These are phyloP conservation scores for Magallana nippona DNA, from an alignment of 2,888 invertebrate species.

Conservation along the genomic window DNA sequence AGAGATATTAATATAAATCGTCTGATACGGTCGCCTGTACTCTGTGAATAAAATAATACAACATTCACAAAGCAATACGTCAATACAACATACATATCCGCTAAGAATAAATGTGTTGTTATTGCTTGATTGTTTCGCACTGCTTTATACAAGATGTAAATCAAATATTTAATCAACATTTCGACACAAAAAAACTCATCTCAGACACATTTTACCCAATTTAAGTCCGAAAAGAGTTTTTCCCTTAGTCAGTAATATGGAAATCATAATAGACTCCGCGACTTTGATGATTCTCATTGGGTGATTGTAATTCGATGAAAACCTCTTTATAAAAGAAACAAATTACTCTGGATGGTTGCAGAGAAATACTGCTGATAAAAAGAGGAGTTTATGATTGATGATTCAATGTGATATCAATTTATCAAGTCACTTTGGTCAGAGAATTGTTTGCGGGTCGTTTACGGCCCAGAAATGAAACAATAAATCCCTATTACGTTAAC, in stretches of 20 bases:
- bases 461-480: slow-evolving; percentile 12
- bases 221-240: slow-evolving; percentile 1
- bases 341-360: neutral
- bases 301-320: slow-evolving; percentile 8
- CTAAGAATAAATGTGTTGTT: neutral
- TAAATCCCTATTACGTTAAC: neutral
- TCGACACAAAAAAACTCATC: slow-evolving; percentile 20
- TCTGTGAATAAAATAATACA: too few species aligned
- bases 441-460: neutral
- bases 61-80: neutral
- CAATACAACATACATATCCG: neutral
- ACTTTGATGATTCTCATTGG: neutral
- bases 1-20: too few species aligned
- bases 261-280: neutral
- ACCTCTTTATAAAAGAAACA: neutral
- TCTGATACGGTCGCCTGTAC: too few species aligned
- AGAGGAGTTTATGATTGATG: slow-evolving; percentile 16
- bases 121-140: neutral
- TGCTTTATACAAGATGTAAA: neutral
- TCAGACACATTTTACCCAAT: neutral
- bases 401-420: slow-evolving; percentile 7
- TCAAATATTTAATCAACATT: slow-evolving; percentile 13
- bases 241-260: neutral
- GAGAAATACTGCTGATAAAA: neutral
- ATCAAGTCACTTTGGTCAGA: neutral